Evolutionary conservation across 2,888 invertebrate species (phyloP).

Genomic region (Latrodectus hesperus): DNA sequence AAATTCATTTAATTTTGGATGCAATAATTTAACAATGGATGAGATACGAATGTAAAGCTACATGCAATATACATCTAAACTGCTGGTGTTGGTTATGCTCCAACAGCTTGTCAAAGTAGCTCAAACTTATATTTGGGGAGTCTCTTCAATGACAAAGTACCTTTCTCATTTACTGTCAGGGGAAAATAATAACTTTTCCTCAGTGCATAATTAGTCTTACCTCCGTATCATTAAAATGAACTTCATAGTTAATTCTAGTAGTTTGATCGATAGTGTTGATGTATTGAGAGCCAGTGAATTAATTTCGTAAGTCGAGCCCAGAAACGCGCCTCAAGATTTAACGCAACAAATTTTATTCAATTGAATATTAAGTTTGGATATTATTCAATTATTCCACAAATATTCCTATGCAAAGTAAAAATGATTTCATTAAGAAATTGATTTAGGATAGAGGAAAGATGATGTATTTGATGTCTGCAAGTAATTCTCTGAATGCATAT

Average conservation of each 20-base stretch:
- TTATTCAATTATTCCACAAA: not conserved
- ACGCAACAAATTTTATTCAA: not conserved
- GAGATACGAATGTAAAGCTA: too few species aligned
- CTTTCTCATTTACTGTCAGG: not conserved
- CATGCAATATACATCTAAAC: too few species aligned
- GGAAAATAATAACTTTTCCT: not conserved
- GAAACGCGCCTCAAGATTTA: not conserved
- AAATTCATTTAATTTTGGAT: too few species aligned
- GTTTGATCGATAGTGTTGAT: not conserved
- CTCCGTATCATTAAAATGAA: not conserved
- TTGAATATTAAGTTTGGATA: not conserved
- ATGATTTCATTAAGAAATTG: too few species aligned
- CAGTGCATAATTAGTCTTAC: not conserved
- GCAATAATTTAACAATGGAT: too few species aligned
- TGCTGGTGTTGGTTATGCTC: too few species aligned
- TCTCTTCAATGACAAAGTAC: not conserved
- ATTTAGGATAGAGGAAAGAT: too few species aligned
- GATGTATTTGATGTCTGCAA: too few species aligned
- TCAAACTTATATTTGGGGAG: too few species aligned
- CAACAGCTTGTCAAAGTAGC: too few species aligned
- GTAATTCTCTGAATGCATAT: too few species aligned
- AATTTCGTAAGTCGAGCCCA: not conserved
- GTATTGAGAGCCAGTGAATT: not conserved
- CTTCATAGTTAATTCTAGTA: not conserved
- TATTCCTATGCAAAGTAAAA: not conserved